phyloP scores from a whole-genome alignment of 2,797 vertebrate genomes.

The Garrulus glandarius region DNA sequence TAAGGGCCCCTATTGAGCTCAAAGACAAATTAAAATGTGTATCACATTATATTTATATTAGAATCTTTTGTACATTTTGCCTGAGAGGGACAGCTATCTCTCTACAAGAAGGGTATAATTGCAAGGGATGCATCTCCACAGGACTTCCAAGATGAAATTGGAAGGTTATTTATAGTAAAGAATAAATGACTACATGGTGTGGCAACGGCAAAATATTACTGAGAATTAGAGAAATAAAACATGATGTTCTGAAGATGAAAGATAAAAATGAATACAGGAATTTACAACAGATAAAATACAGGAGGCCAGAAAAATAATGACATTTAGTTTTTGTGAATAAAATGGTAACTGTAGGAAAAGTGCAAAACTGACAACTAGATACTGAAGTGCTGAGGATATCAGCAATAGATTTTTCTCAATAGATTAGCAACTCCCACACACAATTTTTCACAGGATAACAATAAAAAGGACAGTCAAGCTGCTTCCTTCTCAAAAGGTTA shows the following conservation, averaged over 20 bases:
- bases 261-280: slow-evolving; percentile 16
- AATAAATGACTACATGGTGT: not conserved
- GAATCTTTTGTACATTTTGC: not conserved
- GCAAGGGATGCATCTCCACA: not conserved
- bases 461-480: slow-evolving; percentile 22
- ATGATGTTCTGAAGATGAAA: slow-evolving; percentile 14
- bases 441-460: slow-evolving; percentile 11
- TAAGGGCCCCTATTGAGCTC: not conserved
- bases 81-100: not conserved
- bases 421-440: not conserved
- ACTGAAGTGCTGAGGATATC: not conserved
- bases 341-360: slow-evolving; percentile 11
- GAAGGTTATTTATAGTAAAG: slow-evolving; percentile 34
- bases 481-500: not conserved
- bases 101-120: not conserved
- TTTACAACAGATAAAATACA: slow-evolving; percentile 2
- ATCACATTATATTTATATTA: not conserved
- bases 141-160: not conserved
- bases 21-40: slow-evolving; percentile 30
- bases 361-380: not conserved
- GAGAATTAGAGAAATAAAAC: slow-evolving; percentile 27
- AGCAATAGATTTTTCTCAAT: slow-evolving; percentile 16
- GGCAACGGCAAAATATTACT: not conserved
- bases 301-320: not conserved
- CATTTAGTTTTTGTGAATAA: not conserved